phyloP scores from a whole-genome alignment of 2,113 vertebrate species.

The Corapipo altera region DNA sequence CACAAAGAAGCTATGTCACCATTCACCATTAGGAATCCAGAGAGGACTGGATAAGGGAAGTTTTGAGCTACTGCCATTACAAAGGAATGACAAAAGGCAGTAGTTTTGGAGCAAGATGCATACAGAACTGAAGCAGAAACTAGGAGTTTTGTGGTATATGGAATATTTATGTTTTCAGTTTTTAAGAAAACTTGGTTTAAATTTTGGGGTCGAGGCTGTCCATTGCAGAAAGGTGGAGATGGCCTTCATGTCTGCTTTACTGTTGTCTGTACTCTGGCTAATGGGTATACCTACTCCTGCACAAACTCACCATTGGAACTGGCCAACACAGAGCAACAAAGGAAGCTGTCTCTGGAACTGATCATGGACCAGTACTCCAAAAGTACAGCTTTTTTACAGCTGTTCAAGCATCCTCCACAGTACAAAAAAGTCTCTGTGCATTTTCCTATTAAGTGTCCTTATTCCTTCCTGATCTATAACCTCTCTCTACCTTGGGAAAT shows the following conservation, averaged over 20 bases:
- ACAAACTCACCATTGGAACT: neutral
- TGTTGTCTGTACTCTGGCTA: neutral
- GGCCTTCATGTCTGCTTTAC: neutral
- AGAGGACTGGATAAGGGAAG: neutral
- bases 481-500: conserved; percentile 4
- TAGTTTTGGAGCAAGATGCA: neutral
- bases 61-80: neutral
- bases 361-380: rapidly evolving
- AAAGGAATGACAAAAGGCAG: neutral
- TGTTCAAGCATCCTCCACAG: neutral
- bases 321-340: neutral
- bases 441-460: neutral
- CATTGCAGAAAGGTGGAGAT: neutral
- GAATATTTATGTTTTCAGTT: neutral
- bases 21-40: neutral
- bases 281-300: neutral
- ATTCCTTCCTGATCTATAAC: neutral
- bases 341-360: neutral
- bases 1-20: neutral
- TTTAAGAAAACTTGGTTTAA: neutral
- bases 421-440: neutral
- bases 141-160: neutral
- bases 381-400: neutral
- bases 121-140: neutral
- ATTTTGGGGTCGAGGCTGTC: neutral